Evolutionary conservation across 2,797 vertebrate species (phyloP).

Genomic region (Bufotes viridis): DNA sequence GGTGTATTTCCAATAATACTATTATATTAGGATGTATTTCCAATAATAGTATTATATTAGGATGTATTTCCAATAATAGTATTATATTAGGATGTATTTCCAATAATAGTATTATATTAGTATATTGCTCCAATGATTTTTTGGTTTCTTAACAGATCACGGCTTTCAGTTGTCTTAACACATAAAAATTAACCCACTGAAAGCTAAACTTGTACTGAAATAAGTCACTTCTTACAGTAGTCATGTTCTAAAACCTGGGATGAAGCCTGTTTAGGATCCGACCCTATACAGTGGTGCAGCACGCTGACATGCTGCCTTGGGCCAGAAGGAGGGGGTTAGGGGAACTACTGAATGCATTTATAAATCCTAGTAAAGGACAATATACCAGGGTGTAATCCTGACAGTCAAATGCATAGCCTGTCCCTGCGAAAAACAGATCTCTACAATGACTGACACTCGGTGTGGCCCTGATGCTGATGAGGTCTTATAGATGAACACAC

Average conservation of each 20-base stretch:
- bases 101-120: too few relatives aligned
- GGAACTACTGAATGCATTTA: not conserved
- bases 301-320: not conserved
- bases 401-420: not conserved
- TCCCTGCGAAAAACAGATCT: not conserved
- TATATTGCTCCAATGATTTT: too few relatives aligned
- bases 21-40: too few relatives aligned
- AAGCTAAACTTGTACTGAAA: not conserved
- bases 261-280: too few relatives aligned
- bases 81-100: too few relatives aligned
- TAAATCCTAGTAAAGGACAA: not conserved
- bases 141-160: too few relatives aligned
- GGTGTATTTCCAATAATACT: too few relatives aligned
- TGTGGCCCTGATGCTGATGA: not conserved
- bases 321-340: not conserved
- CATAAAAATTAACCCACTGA: not conserved
- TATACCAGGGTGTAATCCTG: not conserved
- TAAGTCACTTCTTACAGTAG: not conserved
- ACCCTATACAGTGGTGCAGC: not conserved
- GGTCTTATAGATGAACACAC: slow-evolving; percentile 29
- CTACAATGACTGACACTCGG: not conserved
- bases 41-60: too few relatives aligned
- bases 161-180: too few relatives aligned
- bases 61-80: too few relatives aligned
- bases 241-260: not conserved